These are phyloP conservation scores for Benitochromis conjunctus DNA, from an alignment of 2,113 vertebrate genomes.

Conservation along the genomic window DNA sequence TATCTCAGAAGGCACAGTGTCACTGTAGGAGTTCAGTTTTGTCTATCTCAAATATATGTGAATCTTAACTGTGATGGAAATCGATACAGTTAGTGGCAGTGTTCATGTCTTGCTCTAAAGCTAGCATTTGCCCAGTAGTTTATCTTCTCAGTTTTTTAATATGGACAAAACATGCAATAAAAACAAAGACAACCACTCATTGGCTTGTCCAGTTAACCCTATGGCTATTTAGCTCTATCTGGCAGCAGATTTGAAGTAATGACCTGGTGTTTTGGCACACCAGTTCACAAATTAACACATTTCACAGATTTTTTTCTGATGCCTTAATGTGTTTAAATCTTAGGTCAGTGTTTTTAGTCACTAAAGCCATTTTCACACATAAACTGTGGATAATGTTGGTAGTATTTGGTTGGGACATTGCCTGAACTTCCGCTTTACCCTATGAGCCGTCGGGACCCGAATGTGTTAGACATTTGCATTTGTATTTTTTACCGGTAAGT, in stretches of 20 bases:
- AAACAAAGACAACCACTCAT: background rate
- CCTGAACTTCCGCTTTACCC: background rate
- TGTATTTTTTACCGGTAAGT: background rate
- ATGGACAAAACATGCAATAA: background rate
- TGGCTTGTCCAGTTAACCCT: background rate
- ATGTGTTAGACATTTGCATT: background rate
- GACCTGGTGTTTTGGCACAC: background rate
- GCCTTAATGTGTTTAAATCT: background rate
- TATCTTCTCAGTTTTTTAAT: background rate
- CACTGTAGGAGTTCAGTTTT: background rate
- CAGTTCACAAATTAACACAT: background rate
- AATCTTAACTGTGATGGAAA: background rate
- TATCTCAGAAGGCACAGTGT: background rate
- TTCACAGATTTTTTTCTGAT: background rate
- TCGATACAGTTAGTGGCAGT: background rate
- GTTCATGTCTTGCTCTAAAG: background rate
- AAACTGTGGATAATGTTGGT: accelerated
- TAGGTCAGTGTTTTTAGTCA: background rate
- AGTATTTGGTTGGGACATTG: background rate
- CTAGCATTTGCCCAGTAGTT: background rate
- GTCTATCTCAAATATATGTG: background rate
- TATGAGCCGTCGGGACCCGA: background rate
- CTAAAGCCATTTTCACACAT: background rate
- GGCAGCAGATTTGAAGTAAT: background rate
- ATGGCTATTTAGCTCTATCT: background rate